Percentiles rank a stretch among this genome's conserved stretches.
Evolutionary conservation across 2,113 vertebrate species (phyloP).

Genomic region (Oryctolagus cuniculus): mOryCun1.1 NC_091446.1:25527001-25527500

Average conservation of each 20-base stretch:
- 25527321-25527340: neutral
- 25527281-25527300: neutral
- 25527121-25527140: no score
- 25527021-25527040: no score
- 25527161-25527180: neutral
- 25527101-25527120: no score
- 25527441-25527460: neutral
- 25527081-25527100: no score
- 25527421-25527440: neutral
- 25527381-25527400: neutral
- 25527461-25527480: neutral
- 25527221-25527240: neutral
- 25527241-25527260: neutral
- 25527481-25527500: neutral
- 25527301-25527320: neutral
- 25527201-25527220: neutral
- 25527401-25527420: neutral
- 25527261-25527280: no score
- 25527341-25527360: neutral
- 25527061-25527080: no score
- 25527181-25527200: neutral
- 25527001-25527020: no score
- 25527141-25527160: neutral
- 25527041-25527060: no score
- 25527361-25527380: neutral